Evolutionary conservation across 2,888 invertebrate genomes (phyloP), one percentile per base, ranked within the genome.

Genomic region (Sturmia bella): DNA sequence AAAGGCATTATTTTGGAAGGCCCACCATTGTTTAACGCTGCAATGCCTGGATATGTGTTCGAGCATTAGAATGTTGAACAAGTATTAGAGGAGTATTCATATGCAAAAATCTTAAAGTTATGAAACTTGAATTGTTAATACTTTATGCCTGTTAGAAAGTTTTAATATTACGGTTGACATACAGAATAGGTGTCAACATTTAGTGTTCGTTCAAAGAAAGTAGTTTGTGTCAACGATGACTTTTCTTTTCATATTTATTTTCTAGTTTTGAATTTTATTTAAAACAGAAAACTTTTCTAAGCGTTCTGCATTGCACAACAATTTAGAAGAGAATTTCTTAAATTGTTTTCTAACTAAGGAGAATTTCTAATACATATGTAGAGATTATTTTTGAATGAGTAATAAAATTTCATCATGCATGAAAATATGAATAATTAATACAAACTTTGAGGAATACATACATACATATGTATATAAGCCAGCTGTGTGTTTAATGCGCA

Each of bases 31-130:
- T n/a, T n/a, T n/a, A n/a, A n/a, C n/a, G n/a, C n/a, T n/a, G n/a
- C n/a, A n/a, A n/a, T 15, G 32, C 11, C 3, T 15, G 0, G 1
- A 13, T 45, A n/a, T 43, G 41, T 77, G 50, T 27, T 13, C 6
- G 32, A 24, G 19, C 48, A 21, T 43, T 15, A 6, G 57, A 32
- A n/a, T 19, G 43, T 41, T 32, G 41, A 74, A 59, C 21, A 43
- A 41, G 41, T 70, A 78, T 82, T 70, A 82, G 78, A 12, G 32
- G 12, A 57, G 57, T 77, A 78, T 74, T 66, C 78, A 78, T 78
- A 74, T 78, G 64, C 57, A 82, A 69, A 52, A 78, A 66, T 32
- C 50, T 59, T 61, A 3, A 70, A 61, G 56, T 81, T 77, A 12
- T 48, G 19, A 77, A 68, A 75, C 27, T 59, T 59, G 54, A 69